A percentile compares a stretch with the other conserved stretches of the same genome.
phyloP scores from a whole-genome alignment of 2,113 vertebrate genomes.

The Corythornis vintsioides region DNA sequence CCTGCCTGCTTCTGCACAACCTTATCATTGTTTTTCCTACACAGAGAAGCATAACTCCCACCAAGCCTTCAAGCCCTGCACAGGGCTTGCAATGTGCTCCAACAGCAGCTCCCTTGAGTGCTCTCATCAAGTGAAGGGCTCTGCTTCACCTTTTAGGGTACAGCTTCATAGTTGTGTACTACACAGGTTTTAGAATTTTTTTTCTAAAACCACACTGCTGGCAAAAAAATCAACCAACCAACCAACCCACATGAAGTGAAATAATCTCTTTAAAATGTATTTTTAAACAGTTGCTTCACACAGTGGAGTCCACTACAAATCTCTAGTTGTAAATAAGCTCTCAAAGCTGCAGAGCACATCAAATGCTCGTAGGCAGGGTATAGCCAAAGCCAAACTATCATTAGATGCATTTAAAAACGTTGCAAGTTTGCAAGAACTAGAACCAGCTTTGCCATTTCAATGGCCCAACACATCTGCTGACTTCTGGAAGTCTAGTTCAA shows the following conservation, averaged over 20 bases:
- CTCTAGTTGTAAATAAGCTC: conserved; percentile 26
- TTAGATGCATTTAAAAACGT: background rate
- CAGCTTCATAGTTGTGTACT: background rate
- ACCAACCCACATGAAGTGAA: conserved; percentile 42
- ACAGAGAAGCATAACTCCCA: conserved; percentile 18
- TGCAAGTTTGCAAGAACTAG: background rate
- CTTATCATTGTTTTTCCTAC: conserved; percentile 48
- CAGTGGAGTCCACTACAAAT: conserved; percentile 49
- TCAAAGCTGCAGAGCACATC: background rate
- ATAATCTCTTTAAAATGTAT: conserved; percentile 40
- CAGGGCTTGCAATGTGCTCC: conserved; percentile 20
- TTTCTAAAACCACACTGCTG: conserved; percentile 12
- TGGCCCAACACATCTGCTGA: background rate
- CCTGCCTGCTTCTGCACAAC: conserved; percentile 40
- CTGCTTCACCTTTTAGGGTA: conserved; percentile 16
- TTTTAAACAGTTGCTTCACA: conserved; percentile 48
- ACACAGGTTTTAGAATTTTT: background rate
- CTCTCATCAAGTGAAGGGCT: background rate
- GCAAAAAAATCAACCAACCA: background rate
- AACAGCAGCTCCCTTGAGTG: conserved; percentile 40
- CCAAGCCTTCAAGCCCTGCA: background rate
- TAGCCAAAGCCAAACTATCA: background rate
- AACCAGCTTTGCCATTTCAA: background rate
- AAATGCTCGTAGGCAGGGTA: background rate
- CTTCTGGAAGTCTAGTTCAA: background rate